Conservation (phyloP, 2,888 invertebrate species). For the Nephrocerus scutellatus region DNA sequence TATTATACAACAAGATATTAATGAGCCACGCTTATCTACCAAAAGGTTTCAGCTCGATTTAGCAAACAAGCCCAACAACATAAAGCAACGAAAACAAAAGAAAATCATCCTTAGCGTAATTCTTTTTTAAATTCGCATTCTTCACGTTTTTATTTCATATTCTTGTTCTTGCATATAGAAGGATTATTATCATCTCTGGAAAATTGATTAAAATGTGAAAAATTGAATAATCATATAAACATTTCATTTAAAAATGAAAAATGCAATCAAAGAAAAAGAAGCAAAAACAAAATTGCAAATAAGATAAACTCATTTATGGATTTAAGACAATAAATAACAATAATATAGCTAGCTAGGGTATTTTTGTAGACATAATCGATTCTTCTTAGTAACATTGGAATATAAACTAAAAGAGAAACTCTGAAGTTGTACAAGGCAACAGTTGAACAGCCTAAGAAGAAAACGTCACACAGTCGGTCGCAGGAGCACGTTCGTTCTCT, state of each 20-base stretch:
- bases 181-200: conserved; percentile 1
- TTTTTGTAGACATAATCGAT: no score
- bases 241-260: conserved; percentile 10
- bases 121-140: neutral
- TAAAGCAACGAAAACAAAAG: neutral
- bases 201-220: conserved; percentile 3
- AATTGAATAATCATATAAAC: conserved; percentile 5
- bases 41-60: neutral
- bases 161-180: neutral
- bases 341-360: no score
- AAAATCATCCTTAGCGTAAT: neutral
- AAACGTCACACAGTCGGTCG: no score
- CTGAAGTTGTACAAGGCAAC: no score
- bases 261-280: conserved; percentile 25
- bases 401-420: no score
- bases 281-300: conserved; percentile 17
- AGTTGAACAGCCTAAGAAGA: no score
- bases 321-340: conserved; percentile 10
- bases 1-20: no score
- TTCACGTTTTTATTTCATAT: conserved; percentile 1
- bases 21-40: no score
- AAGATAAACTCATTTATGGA: conserved; percentile 26
- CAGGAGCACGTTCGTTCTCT: no score
- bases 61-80: neutral
- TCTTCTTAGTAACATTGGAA: no score